phyloP scores from a whole-genome alignment of 2,888 invertebrate species.

The Trichacis sp. region DNA sequence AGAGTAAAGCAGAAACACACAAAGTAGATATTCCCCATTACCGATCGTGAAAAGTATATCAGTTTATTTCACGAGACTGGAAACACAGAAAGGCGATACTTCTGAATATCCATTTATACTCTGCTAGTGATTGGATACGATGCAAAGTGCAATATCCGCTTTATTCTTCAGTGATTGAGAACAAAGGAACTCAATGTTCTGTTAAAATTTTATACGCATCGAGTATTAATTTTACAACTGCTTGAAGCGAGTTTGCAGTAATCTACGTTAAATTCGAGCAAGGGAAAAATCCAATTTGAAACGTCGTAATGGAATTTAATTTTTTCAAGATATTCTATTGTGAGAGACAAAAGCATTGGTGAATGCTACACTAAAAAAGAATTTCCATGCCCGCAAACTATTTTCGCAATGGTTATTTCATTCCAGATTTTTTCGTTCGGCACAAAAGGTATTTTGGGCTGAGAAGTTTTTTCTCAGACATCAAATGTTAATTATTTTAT shows the following conservation, averaged over 20 bases:
- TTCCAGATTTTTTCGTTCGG: too few relatives aligned
- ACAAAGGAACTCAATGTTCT: constrained; percentile 16
- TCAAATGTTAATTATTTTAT: too few relatives aligned
- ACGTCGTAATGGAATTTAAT: constrained; percentile 16
- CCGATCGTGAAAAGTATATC: too few relatives aligned
- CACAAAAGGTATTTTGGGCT: too few relatives aligned
- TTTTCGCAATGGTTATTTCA: too few relatives aligned
- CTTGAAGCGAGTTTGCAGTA: constrained; percentile 11
- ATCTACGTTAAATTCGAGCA: constrained; percentile 22
- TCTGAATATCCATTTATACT: too few relatives aligned
- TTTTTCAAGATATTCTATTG: constrained; percentile 20
- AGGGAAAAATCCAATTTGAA: constrained; percentile 15
- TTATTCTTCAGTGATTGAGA: constrained; percentile 12
- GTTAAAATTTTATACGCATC: constrained; percentile 24
- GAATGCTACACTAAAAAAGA: constrained; percentile 2
- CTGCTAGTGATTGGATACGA: too few relatives aligned
- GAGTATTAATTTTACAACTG: constrained; percentile 20
- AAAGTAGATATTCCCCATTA: too few relatives aligned
- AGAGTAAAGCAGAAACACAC: too few relatives aligned
- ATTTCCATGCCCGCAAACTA: not conserved
- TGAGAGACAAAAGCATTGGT: not conserved
- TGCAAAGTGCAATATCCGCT: not conserved
- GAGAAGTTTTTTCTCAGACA: too few relatives aligned
- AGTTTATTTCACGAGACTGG: too few relatives aligned
- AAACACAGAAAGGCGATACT: too few relatives aligned